phyloP scores from a whole-genome alignment of 2,797 vertebrate species.

The Malacoraja senta region DNA sequence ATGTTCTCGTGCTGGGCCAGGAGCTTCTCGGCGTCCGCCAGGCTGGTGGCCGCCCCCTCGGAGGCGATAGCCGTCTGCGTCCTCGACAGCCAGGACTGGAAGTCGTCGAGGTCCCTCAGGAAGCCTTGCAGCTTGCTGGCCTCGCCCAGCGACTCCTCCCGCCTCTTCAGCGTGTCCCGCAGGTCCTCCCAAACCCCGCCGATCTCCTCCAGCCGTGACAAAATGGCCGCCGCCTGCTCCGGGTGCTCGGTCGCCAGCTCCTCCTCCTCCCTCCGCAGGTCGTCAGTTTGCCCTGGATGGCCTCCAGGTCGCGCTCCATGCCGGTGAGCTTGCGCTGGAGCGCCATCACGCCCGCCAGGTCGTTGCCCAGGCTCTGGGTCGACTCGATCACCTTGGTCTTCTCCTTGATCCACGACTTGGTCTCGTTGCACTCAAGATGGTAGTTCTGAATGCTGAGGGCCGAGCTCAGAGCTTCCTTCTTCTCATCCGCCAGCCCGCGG shows the following conservation, averaged over 20 bases:
- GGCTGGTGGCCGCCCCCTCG: conserved; percentile 78
- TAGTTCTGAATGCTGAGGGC: conserved; percentile 91
- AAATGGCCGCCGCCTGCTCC: conserved; percentile 67
- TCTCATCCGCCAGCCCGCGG: conserved; percentile 68
- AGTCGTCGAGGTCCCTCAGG: conserved; percentile 81
- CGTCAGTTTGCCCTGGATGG: conserved; percentile 82
- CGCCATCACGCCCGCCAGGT: conserved; percentile 83
- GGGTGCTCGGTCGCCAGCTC: conserved; percentile 71
- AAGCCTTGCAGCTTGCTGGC: conserved; percentile 85
- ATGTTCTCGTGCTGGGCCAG: conserved; percentile 78
- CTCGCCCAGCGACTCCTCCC: conserved; percentile 84
- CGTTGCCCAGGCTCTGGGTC: conserved; percentile 82
- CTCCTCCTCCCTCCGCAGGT: conserved; percentile 68
- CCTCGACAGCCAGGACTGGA: conserved; percentile 86
- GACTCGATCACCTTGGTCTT: conserved; percentile 94
- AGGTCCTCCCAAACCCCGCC: conserved; percentile 82
- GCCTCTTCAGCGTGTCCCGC: conserved; percentile 70
- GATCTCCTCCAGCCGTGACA: conserved; percentile 60
- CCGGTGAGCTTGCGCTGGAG: conserved; percentile 87
- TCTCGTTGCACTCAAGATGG: conserved; percentile 88
- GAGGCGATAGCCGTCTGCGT: conserved; percentile 83
- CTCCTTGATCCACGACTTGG: conserved; percentile 86
- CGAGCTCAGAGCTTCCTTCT: conserved; percentile 76
- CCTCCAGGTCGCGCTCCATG: conserved; percentile 84
- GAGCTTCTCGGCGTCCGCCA: conserved; percentile 75